Conservation (phyloP, 2,888 invertebrate species). For the Drosophila affinis region DNA sequence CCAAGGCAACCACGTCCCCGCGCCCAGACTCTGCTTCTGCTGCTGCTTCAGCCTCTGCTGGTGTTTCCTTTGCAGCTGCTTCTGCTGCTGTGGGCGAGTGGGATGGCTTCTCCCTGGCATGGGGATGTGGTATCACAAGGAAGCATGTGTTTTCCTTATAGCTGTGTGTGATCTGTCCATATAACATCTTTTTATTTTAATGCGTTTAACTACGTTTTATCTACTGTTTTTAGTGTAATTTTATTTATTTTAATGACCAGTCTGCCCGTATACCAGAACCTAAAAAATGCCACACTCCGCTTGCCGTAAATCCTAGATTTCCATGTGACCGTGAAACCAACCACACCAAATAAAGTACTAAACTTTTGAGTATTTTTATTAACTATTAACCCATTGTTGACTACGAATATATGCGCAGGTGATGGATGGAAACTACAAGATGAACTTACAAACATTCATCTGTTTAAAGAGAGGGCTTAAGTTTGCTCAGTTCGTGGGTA, state of each 20-base stretch:
- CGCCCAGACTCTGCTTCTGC: constrained; percentile 32
- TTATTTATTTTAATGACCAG: constrained; percentile 51
- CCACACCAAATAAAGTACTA: background rate
- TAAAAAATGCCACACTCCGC: constrained; percentile 5
- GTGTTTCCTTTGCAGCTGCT: constrained; percentile 25
- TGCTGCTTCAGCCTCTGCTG: constrained; percentile 34
- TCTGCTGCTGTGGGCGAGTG: constrained; percentile 22
- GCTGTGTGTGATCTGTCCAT: constrained; percentile 71
- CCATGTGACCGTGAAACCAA: background rate
- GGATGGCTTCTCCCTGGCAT: constrained; percentile 63
- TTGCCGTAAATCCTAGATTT: background rate
- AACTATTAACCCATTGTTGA: too few relatives aligned
- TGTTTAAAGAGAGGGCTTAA: too few relatives aligned
- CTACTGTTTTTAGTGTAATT: constrained; percentile 65
- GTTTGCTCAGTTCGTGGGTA: too few relatives aligned
- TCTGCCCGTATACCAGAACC: constrained; percentile 30
- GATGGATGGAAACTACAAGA: too few relatives aligned
- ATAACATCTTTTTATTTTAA: constrained; percentile 67
- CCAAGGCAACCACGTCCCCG: background rate
- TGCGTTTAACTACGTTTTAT: constrained; percentile 48
- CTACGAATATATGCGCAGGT: too few relatives aligned
- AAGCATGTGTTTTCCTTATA: constrained; percentile 69
- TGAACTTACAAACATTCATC: too few relatives aligned
- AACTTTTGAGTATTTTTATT: background rate
- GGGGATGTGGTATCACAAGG: constrained; percentile 67